These are phyloP conservation scores for Caerostris extrusa DNA, from an alignment of 1,140 invertebrate genomes.

Conservation along the genomic window DNA sequence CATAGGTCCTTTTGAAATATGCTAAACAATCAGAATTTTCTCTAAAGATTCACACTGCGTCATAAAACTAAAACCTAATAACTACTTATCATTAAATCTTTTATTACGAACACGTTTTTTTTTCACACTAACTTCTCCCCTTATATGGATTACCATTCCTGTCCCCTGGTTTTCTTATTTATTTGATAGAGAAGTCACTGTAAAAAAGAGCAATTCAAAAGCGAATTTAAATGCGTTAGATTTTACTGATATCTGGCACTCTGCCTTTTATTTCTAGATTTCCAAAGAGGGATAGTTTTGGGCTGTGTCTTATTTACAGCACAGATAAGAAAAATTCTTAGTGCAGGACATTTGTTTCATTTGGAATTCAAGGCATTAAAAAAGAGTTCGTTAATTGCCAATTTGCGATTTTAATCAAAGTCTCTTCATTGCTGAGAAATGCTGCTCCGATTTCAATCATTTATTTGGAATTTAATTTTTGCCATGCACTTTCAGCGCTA, in stretches of 20 bases:
- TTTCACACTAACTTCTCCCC: no score
- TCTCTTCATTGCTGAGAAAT: neutral
- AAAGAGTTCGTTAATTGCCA: conserved; percentile 27
- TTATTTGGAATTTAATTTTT: neutral
- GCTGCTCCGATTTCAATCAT: neutral
- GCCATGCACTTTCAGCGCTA: neutral
- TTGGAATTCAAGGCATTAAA: conserved; percentile 17
- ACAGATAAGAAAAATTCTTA: conserved; percentile 59
- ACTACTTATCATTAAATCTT: no score
- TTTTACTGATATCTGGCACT: neutral
- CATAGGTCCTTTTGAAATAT: no score
- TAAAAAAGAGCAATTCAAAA: conserved; percentile 35
- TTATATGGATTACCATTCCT: no score
- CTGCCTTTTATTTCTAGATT: neutral
- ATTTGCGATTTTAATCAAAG: conserved; percentile 29
- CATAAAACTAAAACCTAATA: no score
- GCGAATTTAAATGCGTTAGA: conserved; percentile 51
- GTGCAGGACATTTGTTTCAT: conserved; percentile 16
- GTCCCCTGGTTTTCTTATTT: no score
- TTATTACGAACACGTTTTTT: no score
- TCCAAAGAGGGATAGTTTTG: neutral
- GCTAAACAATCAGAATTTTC: no score
- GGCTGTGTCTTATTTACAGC: conserved; percentile 25
- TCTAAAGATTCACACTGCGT: no score
- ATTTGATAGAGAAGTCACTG: no score